Evolutionary conservation across 2,113 vertebrate genomes (phyloP), one percentile per base, ranked within the genome.

Genomic region (Sclerurus mexicanus): DNA sequence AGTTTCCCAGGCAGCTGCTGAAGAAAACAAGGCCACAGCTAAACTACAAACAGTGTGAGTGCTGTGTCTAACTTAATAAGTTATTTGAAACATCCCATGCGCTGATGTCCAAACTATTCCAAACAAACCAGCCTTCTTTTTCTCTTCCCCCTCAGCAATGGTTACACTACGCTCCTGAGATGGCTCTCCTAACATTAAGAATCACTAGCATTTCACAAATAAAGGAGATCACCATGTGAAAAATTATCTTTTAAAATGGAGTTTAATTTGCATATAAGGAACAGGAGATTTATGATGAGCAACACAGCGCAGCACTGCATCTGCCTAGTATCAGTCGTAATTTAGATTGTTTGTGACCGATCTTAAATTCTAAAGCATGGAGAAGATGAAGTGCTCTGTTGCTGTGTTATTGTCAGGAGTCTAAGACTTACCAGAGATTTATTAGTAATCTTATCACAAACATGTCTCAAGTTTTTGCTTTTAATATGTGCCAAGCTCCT

Each of bases 371-470:
- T 98, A 98, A 98, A 98, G 98, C 98, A 97, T 96, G 96, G 98
- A 96, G 96, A 98, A 98, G 98, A 98, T 98, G 98, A 98, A 98
- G 98, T 98, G 97, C 96, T 97, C 97, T 97, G 98, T 98, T 98
- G 98, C 98, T 97, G 97, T 97, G 97, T 98, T 98, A 98, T 98
- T 98, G 98, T 99, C 98, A 98, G 98, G 98, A 98, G 98, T 98
- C 98, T 98, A 98, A 98, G 98, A 98, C 98, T 98, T 98, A 98
- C 97, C 96, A 97, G 98, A 99, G 98, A 99, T 99, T 98, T 99
- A 99, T 99, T 98, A 98, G 98, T 98, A 98, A 99, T 98, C 98
- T 99, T 98, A 99, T 99, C 98, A 98, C 98, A 99, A 99, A 98
- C 98, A 99, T 98, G 98, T 98, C 98, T 99, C 98, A 98, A 99